These are phyloP conservation scores for Dicyrtomina minuta DNA, from an alignment of 2,888 invertebrate genomes.

Conservation along the genomic window DNA sequence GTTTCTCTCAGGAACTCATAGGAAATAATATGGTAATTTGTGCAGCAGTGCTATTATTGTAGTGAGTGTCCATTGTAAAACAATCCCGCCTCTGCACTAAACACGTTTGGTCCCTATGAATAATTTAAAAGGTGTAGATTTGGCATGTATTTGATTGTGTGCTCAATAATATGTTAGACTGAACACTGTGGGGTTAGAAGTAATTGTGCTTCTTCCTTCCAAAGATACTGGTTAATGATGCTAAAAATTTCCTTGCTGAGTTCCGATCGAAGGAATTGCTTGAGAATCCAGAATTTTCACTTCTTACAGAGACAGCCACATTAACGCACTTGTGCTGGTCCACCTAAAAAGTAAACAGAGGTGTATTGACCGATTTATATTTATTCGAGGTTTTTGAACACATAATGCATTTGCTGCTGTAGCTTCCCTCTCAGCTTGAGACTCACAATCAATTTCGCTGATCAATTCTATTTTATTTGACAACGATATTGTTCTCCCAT, in stretches of 20 bases:
- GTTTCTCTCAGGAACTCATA: no score
- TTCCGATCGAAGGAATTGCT: constrained; percentile 52
- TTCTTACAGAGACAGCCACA: constrained; percentile 52
- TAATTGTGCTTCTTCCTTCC: constrained; percentile 51
- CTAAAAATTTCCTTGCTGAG: constrained; percentile 52
- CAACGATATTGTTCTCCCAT: no score
- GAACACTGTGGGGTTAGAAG: no score
- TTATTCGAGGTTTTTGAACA: not conserved
- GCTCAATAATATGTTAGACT: not conserved
- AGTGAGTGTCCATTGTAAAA: no score
- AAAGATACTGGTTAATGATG: constrained; percentile 52
- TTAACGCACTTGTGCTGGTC: constrained; percentile 53
- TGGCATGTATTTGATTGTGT: constrained; percentile 1
- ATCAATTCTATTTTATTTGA: no score
- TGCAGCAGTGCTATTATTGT: no score
- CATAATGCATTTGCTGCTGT: no score
- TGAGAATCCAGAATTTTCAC: constrained; percentile 50
- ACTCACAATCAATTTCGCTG: no score
- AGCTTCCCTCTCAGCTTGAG: no score
- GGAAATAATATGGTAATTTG: no score
- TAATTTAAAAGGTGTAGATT: not conserved
- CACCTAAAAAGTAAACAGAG: constrained; percentile 36
- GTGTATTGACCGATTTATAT: not conserved
- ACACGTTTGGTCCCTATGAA: no score
- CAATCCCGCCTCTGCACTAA: no score